Evolutionary conservation across 2,113 vertebrate species (phyloP).

Genomic region (Cyprinus carpio): DNA sequence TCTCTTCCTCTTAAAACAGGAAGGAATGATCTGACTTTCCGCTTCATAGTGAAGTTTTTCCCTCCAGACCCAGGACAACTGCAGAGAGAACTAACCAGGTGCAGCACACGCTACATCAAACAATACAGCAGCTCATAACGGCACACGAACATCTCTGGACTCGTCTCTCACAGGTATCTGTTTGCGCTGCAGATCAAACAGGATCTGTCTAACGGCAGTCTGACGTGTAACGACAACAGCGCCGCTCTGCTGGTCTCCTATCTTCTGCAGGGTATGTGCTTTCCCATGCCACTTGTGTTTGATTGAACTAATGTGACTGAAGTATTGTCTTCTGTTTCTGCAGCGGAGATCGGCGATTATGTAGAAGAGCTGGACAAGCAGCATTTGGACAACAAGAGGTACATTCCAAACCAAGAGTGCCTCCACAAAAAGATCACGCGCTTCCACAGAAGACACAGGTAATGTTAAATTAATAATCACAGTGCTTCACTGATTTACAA

Average conservation of each 20-base stretch:
- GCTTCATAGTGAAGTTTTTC: conserved; percentile 90
- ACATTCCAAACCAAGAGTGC: conserved; percentile 78
- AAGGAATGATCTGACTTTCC: conserved; percentile 79
- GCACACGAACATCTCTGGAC: not conserved
- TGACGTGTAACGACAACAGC: conserved; percentile 82
- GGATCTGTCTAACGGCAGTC: conserved; percentile 75
- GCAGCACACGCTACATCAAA: conserved; percentile 25
- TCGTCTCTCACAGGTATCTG: conserved; percentile 73
- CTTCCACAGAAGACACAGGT: conserved; percentile 80
- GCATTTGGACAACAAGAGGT: conserved; percentile 71
- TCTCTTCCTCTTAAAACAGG: conserved; percentile 37
- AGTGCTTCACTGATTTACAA: not conserved
- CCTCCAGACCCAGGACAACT: conserved; percentile 84
- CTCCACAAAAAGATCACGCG: conserved; percentile 79
- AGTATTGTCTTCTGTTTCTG: conserved; percentile 40
- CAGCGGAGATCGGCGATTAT: conserved; percentile 63
- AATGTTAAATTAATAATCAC: conserved; percentile 32
- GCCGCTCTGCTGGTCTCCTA: conserved; percentile 77
- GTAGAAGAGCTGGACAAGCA: conserved; percentile 76
- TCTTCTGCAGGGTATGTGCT: conserved; percentile 80
- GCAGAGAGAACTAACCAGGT: conserved; percentile 85
- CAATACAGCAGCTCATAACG: not conserved
- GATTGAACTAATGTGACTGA: conserved; percentile 55
- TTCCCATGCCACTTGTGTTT: not conserved
- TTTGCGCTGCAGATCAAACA: conserved; percentile 84